Percentiles rank a stretch among this genome's conserved stretches.
These are phyloP conservation scores for Lottia gigantea DNA, from an alignment of 2,888 invertebrate species.

Conservation along the genomic window DNA sequence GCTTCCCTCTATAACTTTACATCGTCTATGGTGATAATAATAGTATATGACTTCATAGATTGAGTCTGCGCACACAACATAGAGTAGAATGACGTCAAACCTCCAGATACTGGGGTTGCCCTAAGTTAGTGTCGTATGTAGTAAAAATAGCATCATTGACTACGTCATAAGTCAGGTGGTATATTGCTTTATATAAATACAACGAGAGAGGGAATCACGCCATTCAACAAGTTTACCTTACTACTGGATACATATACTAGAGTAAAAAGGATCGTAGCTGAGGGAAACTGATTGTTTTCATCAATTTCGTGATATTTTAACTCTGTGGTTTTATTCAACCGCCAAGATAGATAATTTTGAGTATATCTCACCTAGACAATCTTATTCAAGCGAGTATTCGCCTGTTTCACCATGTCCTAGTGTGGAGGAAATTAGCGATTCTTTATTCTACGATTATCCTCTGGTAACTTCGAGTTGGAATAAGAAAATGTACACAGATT, in stretches of 20 bases:
- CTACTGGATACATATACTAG: no score
- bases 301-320: no score
- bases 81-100: not conserved
- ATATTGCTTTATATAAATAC: no score
- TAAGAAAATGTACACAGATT: slow-evolving; percentile 2
- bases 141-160: not conserved
- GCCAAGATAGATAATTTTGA: slow-evolving; percentile 2
- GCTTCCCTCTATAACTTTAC: not conserved
- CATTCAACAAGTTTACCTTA: no score
- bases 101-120: not conserved
- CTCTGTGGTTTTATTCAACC: not conserved
- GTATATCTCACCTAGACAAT: not conserved
- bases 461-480: not conserved
- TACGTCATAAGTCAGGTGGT: slow-evolving; percentile 9
- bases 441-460: not conserved
- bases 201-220: no score
- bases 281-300: no score
- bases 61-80: slow-evolving; percentile 3
- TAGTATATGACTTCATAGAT: not conserved
- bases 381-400: not conserved
- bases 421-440: not conserved
- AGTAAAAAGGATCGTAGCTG: no score
- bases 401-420: slow-evolving; percentile 3
- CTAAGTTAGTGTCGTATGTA: slow-evolving; percentile 8
- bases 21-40: not conserved